Percentiles rank a stretch among this genome's conserved stretches.
These are phyloP conservation scores for Scomber colias DNA, from an alignment of 2,113 vertebrate species.

Conservation along the genomic window DNA sequence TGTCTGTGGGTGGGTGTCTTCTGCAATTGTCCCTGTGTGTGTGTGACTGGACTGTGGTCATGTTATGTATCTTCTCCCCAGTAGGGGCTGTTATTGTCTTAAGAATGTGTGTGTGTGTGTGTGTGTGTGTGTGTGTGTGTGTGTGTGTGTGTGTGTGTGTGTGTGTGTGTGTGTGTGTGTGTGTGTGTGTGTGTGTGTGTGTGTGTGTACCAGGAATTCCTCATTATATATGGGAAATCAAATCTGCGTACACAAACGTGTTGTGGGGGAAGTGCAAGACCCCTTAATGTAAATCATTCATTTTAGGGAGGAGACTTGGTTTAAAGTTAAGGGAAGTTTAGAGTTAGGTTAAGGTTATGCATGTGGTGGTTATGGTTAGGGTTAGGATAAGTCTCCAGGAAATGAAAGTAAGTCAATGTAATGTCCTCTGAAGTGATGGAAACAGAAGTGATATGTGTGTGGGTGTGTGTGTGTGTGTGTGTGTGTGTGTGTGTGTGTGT, in stretches of 20 bases:
- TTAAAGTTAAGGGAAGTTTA: too few species aligned
- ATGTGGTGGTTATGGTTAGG: too few species aligned
- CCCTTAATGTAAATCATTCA: too few species aligned
- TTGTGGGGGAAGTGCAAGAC: too few species aligned
- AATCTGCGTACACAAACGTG: too few species aligned
- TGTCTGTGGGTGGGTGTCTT: conserved; percentile 51
- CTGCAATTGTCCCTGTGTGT: conserved; percentile 38
- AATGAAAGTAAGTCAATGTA: too few species aligned
- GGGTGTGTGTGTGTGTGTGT: conserved; percentile 9
- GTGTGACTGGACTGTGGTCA: conserved; percentile 16
- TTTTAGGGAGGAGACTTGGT: too few species aligned
- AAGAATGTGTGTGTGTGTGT: conserved; percentile 55
- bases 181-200: conserved; percentile 17
- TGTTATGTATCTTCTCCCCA: conserved; percentile 72
- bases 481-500: conserved; percentile 32
- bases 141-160: conserved; percentile 40
- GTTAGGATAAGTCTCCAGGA: too few species aligned
- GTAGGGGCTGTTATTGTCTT: conserved; percentile 78
- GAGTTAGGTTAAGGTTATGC: too few species aligned
- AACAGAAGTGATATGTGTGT: conserved; percentile 10
- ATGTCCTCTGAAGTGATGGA: too few species aligned
- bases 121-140: conserved; percentile 27
- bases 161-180: conserved; percentile 38
- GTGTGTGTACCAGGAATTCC: not conserved
- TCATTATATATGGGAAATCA: too few species aligned